Evolutionary conservation across 2,888 invertebrate species (phyloP).

Genomic region (Netelia virgata): DNA sequence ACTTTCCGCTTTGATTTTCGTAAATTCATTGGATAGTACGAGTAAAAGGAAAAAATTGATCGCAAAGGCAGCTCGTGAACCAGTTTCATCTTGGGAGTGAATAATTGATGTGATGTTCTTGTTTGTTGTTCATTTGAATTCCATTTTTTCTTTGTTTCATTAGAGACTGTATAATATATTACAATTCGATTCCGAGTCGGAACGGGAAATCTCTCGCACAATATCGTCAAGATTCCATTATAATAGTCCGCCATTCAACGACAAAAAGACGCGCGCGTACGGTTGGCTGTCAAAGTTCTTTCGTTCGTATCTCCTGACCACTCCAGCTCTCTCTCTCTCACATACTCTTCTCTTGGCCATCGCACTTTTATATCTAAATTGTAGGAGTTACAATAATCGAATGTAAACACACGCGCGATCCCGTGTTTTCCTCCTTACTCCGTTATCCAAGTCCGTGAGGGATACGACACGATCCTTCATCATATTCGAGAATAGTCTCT

Average conservation of each 20-base stretch:
- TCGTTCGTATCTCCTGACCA: not conserved
- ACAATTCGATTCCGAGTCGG: conserved; percentile 65
- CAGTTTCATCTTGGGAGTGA: conserved; percentile 60
- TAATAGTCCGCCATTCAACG: conserved; percentile 49
- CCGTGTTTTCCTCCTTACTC: conserved; percentile 6
- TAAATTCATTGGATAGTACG: conserved; percentile 56
- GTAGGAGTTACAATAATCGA: conserved; percentile 63
- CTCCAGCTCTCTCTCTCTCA: not conserved
- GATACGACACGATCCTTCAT: conserved; percentile 1
- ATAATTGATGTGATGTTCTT: conserved; percentile 49
- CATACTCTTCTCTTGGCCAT: conserved; percentile 9
- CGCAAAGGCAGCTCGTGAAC: conserved; percentile 68
- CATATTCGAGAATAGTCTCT: conserved; percentile 22
- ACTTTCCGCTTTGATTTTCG: conserved; percentile 15
- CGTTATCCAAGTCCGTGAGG: conserved; percentile 8
- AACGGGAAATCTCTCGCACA: conserved; percentile 41
- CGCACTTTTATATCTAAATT: conserved; percentile 43
- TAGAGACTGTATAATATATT: conserved; percentile 72
- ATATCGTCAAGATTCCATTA: conserved; percentile 43
- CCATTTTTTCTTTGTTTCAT: conserved; percentile 44
- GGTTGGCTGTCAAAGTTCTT: conserved; percentile 32
- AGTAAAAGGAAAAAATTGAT: conserved; percentile 61
- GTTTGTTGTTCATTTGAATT: conserved; percentile 19
- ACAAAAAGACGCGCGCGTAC: conserved; percentile 28
- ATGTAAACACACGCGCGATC: conserved; percentile 57